Conservation (phyloP, 92 coral and sea anemone genomes). For the Zoanthus sociatus region DNA sequence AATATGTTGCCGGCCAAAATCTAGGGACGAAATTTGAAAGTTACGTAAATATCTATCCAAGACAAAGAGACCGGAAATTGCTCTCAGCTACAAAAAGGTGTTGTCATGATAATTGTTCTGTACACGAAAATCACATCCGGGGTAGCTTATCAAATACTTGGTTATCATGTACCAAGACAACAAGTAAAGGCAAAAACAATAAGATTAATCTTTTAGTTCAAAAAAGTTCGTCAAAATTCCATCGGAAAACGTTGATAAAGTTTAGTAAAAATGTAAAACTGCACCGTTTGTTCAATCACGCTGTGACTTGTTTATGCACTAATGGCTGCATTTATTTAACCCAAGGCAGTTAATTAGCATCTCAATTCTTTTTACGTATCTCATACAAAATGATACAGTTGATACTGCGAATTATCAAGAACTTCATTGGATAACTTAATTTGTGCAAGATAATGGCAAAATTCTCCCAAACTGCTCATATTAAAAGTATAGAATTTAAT, state of each 20-base stretch:
- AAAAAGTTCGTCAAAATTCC: background rate
- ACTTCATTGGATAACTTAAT: background rate
- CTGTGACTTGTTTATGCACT: no score
- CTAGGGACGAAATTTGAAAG: background rate
- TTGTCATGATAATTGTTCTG: background rate
- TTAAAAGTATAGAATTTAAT: no score
- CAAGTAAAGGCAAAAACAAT: background rate
- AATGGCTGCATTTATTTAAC: no score
- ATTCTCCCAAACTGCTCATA: no score
- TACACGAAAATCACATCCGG: background rate
- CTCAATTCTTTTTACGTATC: no score
- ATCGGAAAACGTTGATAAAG: background rate
- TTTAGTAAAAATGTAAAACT: background rate
- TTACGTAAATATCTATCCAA: background rate
- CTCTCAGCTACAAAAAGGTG: background rate
- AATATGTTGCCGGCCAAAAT: background rate
- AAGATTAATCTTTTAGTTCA: background rate
- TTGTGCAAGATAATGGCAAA: no score
- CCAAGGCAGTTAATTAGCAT: no score
- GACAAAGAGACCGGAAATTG: background rate
- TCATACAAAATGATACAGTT: no score
- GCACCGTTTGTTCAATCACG: background rate
- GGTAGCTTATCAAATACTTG: no score
- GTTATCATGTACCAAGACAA: no score
- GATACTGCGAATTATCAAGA: no score